A percentile compares a stretch with the other conserved stretches of the same genome.
phyloP scores from a whole-genome alignment of 2,888 invertebrate species.

The Pantelozetes paolii region DNA sequence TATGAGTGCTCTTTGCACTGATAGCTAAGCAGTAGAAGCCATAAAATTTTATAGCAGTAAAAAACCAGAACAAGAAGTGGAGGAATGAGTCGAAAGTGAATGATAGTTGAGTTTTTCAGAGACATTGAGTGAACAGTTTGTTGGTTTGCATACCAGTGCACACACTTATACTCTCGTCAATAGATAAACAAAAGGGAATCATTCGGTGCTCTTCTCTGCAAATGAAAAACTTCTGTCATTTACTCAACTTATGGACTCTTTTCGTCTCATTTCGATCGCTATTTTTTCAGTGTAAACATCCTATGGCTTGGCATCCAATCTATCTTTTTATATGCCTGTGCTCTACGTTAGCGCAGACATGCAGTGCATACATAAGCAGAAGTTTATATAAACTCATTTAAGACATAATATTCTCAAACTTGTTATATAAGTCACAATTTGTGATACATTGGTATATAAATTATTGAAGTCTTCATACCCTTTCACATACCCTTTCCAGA shows the following conservation, averaged over 20 bases:
- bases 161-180: slow-evolving; percentile 15
- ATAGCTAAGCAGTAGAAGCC: background rate
- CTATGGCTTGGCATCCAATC: background rate
- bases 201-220: background rate
- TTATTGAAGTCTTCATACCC: slow-evolving; percentile 4
- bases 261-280: background rate
- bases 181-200: slow-evolving; percentile 20
- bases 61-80: slow-evolving; percentile 7
- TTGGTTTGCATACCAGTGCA: background rate
- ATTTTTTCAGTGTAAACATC: slow-evolving; percentile 23
- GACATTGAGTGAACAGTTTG: background rate
- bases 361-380: slow-evolving; percentile 24
- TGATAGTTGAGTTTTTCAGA: background rate
- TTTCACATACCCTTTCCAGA: too few relatives aligned
- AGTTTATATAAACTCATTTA: background rate
- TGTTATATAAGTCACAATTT: background rate
- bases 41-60: slow-evolving; percentile 19
- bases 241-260: slow-evolving; percentile 1
- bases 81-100: background rate
- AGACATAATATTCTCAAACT: slow-evolving; percentile 14
- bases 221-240: slow-evolving; percentile 12
- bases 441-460: slow-evolving; percentile 23
- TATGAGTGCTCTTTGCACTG: too few relatives aligned
- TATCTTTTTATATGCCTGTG: background rate
- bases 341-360: background rate